Evolutionary conservation across 1,140 invertebrate genomes (phyloP), one percentile per base, ranked within the genome.

Genomic region (Caenorhabditis briggsae): DNA sequence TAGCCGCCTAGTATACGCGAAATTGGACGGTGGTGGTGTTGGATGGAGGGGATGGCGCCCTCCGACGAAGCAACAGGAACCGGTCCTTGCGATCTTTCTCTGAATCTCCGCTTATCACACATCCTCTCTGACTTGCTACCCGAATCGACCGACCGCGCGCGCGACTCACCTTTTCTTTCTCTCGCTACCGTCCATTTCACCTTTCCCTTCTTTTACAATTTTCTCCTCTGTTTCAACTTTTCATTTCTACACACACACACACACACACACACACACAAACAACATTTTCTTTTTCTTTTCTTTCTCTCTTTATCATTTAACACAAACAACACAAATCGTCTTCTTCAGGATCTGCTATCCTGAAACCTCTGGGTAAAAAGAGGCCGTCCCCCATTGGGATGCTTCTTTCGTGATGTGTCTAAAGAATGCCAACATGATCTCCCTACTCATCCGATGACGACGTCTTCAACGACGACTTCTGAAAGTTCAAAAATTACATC

Each of bases 161-260:
- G 46, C 20, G 70, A 53, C 70, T 70, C 43, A 46, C 43, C 70
- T 46, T 33, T 33, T 33, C 46, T 43, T 46, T 46, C 70, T 23
- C 70, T 23, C n/a, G n/a, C 20, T 20, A 53, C 70, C 46, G 70
- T 50, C 70, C 70, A 78, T 50, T 78, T 78, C 70, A 78, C 70
- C 70, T 78, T 78, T 78, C 46, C 43, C 18, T 74, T 74, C 23
- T 50, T 11, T n/a, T n/a, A n/a, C n/a, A n/a, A n/a, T n/a, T n/a
- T n/a, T n/a, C n/a, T n/a, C 70, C 53, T 11, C 70, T 78, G 46
- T 78, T 78, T 78, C 70, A 78, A 78, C 70, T 78, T 78, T 33
- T 70, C 65, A 59, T 59, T 59, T 59, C 23, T 33, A 14, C 61
- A 65, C 33, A 14, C 61, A 65, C 33, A 8, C 1, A 12, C 23